These are phyloP conservation scores for Blera fallax DNA, from an alignment of 2,888 invertebrate species.

Conservation along the genomic window DNA sequence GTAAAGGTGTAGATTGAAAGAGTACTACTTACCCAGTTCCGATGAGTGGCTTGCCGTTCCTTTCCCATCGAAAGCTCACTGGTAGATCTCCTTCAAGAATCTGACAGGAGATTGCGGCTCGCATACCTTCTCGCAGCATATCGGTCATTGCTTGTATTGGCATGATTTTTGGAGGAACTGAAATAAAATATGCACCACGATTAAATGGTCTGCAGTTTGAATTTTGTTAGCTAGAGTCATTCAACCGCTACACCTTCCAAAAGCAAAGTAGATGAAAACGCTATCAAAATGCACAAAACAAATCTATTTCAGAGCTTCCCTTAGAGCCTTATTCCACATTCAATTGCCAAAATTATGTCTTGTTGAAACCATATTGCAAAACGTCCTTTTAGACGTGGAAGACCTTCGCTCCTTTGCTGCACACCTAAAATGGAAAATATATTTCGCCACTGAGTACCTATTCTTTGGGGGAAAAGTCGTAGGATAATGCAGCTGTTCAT, in stretches of 20 bases:
- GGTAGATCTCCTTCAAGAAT: slow-evolving; percentile 96
- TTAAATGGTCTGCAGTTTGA: too few relatives aligned
- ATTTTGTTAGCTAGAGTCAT: too few relatives aligned
- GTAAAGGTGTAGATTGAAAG: background rate
- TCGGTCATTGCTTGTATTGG: slow-evolving; percentile 92
- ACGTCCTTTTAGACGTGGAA: background rate
- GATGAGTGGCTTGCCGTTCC: slow-evolving; percentile 90
- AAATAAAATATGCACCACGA: slow-evolving; percentile 71
- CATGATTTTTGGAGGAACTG: slow-evolving; percentile 92
- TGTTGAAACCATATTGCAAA: background rate
- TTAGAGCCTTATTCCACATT: too few relatives aligned
- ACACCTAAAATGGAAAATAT: too few relatives aligned
- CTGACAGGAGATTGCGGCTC: slow-evolving; percentile 94
- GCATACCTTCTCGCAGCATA: slow-evolving; percentile 91
- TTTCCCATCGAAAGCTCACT: slow-evolving; percentile 94
- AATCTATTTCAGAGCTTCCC: too few relatives aligned
- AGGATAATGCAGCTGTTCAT: background rate
- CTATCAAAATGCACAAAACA: too few relatives aligned
- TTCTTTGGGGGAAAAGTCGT: background rate
- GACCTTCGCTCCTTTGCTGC: too few relatives aligned
- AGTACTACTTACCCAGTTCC: slow-evolving; percentile 83
- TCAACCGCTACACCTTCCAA: too few relatives aligned
- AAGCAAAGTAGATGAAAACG: too few relatives aligned
- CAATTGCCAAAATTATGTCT: background rate
- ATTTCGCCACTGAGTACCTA: background rate